A percentile compares a stretch with the other conserved stretches of the same genome.
Evolutionary conservation across 2,113 vertebrate genomes (phyloP).

Genomic region (Eulemur macaco): DNA sequence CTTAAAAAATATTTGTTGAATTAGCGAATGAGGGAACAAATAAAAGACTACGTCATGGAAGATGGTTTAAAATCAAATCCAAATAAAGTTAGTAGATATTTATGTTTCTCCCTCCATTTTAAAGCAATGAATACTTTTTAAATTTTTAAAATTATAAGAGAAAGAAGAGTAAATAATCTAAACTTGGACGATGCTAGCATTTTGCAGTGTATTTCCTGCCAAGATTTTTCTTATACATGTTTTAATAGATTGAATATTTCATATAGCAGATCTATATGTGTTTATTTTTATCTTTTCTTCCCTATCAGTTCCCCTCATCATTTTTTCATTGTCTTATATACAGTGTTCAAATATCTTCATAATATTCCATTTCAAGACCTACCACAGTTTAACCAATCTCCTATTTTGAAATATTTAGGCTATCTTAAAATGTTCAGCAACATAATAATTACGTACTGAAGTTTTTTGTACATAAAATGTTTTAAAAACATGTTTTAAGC

Average conservation of each 20-base stretch:
- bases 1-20: background rate
- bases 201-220: background rate
- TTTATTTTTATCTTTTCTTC: conserved; percentile 24
- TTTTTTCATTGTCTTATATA: background rate
- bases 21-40: background rate
- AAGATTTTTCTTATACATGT: background rate
- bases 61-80: conserved; percentile 1
- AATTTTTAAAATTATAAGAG: background rate
- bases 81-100: background rate
- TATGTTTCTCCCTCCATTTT: background rate
- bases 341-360: background rate
- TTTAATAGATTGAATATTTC: background rate
- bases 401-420: conserved; percentile 13
- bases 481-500: conserved; percentile 44
- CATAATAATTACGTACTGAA: background rate
- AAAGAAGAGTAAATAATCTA: background rate
- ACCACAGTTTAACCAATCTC: background rate
- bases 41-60: background rate
- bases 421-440: background rate
- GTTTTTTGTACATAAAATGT: background rate
- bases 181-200: background rate
- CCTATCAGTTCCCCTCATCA: background rate
- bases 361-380: background rate
- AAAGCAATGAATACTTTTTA: background rate
- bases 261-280: background rate